Evolutionary conservation across 2,888 invertebrate species (phyloP), one percentile per base, ranked within the genome.

Genomic region (Psylliodes chrysocephalus): DNA sequence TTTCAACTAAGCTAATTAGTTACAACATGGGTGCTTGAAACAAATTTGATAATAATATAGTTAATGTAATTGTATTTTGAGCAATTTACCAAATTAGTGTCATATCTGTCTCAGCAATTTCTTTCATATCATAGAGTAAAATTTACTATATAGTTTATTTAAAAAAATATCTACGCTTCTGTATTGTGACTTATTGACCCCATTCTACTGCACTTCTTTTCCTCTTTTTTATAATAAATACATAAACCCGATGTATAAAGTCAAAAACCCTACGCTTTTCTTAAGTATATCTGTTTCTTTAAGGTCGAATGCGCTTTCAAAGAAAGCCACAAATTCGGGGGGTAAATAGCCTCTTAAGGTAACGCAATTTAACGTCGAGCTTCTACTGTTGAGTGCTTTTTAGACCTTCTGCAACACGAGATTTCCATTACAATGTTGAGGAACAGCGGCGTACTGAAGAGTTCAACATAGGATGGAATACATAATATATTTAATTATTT

Each of bases 271-370:
- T 51, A n/a, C 25, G 10, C 6, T 38, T 14, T 15, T 22, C 22
- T 8, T 17, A 51, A 51, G 28, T n/a, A 51, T 17, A 15, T 28
- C 47, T 30, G 30, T 33, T 51, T 51, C 51, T 28, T 28, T 7
- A 30, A 22, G 38, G 54, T n/a, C 40, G 52, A 38, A 14, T n/a
- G 7, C 5, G 22, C n/a, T 14, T 52, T 38, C 18, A 49, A 52
- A 51, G 40, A 51, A 60, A 51, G 52, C 42, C 60, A 44, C 60
- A 60, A 60, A 52, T 52, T 52, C 40, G 54, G 25, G 54, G 14
- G 14, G 33, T 17, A 42, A 60, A 60, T 44, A 40, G 60, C 42
- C 60, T 42, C 52, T 52, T 42, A 33, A 52, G 19, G 52, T 19
- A 28, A 46, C 46, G n/a, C 57, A 52, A 52, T 52, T 51, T 42